Base-by-base conservation (phyloP, 64 coral and sea anemone species). In the Montipora foliosa region DNA sequence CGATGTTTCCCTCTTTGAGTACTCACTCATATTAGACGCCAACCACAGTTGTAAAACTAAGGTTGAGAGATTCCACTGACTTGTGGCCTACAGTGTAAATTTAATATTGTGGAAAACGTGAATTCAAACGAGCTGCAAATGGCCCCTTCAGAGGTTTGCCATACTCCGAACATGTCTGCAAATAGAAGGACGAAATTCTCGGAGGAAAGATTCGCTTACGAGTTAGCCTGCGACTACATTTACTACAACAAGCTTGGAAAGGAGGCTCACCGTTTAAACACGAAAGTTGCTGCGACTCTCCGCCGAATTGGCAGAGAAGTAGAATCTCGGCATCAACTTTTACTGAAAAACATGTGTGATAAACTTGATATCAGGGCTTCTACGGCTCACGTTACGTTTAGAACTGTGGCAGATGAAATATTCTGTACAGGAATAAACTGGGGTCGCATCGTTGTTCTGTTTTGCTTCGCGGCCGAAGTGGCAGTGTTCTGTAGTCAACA, bases 321-420 rank as follows among this genome's bases (percentile, higher is more conserved):
- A 7, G 95, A 97, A 75, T 87, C 75, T 17, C 91, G 88, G 62
- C 95, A 97, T 51, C 92, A 97, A 97, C 55, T 84, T 17, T 67
- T 97, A 50, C 77, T 97, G 9, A 97, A 94, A 75, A 92, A 97
- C 25, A 94, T 95, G 95, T 97, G 95, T 29, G 78, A 92, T 53
- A 93, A 80, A 75, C 74, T 97, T 0, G 60, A 95, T 64, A 71
- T 97, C 25, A 90, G 91, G 24, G 77, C 80, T 60, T 61, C 88
- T 8, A 94, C 77, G 66, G 95, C 79, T 15, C 29, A 73, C 51
- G 4, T 80, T 8, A 95, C 89, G 8, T 97, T 94, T 50, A 90
- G 81, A 20, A 83, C 87, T 62, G 84, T 97, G n/a, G 95, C 92
- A 13, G 95, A 97, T 89, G 95, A 97, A 66, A 91, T 97, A 46